Conservation (phyloP, 2,888 invertebrate genomes). For the Sepiola atlantica region DNA sequence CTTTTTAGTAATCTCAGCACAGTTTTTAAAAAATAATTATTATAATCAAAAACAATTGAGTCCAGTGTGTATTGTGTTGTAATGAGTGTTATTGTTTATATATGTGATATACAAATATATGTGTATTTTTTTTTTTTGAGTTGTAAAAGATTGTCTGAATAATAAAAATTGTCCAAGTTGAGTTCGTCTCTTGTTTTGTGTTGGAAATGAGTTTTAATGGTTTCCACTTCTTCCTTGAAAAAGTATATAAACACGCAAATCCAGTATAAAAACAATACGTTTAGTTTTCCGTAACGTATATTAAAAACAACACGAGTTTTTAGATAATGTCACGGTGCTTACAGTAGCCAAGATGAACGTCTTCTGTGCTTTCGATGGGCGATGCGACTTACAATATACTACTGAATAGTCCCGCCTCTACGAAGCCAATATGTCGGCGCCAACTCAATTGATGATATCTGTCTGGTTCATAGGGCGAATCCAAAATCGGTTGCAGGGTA, state of each 20-base stretch:
- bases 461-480: slow-evolving; percentile 52
- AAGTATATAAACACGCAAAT: not conserved
- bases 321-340: slow-evolving; percentile 45
- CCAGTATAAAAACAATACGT: slow-evolving; percentile 3
- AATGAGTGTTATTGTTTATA: slow-evolving; percentile 17
- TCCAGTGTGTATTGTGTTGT: not conserved
- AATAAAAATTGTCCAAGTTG: not conserved
- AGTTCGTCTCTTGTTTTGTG: not conserved
- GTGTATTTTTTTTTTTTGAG: not conserved
- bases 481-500: slow-evolving; percentile 49
- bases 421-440: slow-evolving; percentile 63
- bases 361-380: slow-evolving; percentile 49
- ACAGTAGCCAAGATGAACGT: slow-evolving; percentile 52
- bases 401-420: slow-evolving; percentile 58
- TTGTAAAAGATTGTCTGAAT: not conserved
- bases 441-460: slow-evolving; percentile 61
- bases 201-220: not conserved
- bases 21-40: not conserved
- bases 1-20: not conserved
- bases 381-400: slow-evolving; percentile 53
- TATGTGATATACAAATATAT: not conserved
- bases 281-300: slow-evolving; percentile 35
- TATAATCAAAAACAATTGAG: not conserved
- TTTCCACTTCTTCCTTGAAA: not conserved
- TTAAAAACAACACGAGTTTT: slow-evolving; percentile 48